phyloP scores from a whole-genome alignment of 2,797 vertebrate genomes.

The Danio aesculapii region DNA sequence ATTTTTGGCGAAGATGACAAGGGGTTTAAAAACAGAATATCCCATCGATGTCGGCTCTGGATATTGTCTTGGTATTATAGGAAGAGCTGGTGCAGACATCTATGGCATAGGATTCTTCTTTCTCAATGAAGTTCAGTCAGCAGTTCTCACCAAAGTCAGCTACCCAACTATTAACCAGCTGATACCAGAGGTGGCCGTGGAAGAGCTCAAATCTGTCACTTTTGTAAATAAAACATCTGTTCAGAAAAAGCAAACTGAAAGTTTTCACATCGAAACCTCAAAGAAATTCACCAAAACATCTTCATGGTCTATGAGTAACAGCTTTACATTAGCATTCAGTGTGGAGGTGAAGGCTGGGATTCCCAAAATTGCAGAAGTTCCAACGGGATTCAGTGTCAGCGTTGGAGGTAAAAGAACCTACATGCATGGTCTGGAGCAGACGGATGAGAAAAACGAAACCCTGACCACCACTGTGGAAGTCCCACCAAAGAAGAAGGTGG shows the following conservation, averaged over 20 bases:
- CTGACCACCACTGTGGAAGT: slow-evolving; percentile 37
- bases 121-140: slow-evolving; percentile 42
- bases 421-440: too few relatives aligned
- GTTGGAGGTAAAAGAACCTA: neutral
- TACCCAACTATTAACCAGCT: slow-evolving; percentile 44
- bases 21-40: slow-evolving; percentile 29
- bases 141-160: slow-evolving; percentile 8
- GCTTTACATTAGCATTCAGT: neutral
- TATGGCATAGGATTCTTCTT: slow-evolving; percentile 45
- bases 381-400: neutral
- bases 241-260: too few relatives aligned
- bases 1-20: slow-evolving; percentile 42
- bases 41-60: slow-evolving; percentile 50
- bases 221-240: slow-evolving; percentile 43
- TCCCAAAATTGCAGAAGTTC: neutral
- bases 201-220: slow-evolving; percentile 48
- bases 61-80: slow-evolving; percentile 38
- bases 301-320: too few relatives aligned
- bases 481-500: slow-evolving; percentile 28
- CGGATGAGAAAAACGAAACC: slow-evolving; percentile 10
- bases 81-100: slow-evolving; percentile 29
- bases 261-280: slow-evolving; percentile 41
- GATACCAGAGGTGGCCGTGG: slow-evolving; percentile 10
- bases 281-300: slow-evolving; percentile 1
- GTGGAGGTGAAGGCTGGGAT: slow-evolving; percentile 34